Evolutionary conservation across 2,113 vertebrate species (phyloP).

Genomic region (Calonectris borealis): DNA sequence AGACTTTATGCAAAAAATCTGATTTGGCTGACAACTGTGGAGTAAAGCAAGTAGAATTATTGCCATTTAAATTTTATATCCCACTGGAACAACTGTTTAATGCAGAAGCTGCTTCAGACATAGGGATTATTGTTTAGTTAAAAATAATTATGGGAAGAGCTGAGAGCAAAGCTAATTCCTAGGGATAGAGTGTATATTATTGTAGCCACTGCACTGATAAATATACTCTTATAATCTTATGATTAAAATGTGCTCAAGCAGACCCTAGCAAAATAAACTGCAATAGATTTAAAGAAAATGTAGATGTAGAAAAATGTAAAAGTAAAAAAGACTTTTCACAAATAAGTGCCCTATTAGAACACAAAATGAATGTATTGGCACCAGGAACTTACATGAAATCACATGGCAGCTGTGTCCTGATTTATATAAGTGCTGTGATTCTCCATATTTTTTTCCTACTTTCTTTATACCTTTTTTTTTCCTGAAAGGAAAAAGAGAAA

Average conservation of each 20-base stretch:
- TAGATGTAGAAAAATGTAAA: background rate
- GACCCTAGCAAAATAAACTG: background rate
- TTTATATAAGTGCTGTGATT: background rate
- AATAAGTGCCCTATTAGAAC: background rate
- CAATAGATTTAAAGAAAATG: background rate
- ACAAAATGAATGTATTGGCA: background rate
- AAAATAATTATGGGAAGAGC: slow-evolving; percentile 7
- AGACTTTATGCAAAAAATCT: background rate
- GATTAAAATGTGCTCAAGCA: background rate
- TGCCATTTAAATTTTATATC: background rate
- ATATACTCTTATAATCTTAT: background rate
- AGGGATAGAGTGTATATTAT: background rate
- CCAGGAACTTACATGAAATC: background rate
- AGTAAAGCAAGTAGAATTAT: background rate
- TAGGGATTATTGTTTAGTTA: background rate
- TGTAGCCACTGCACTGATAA: background rate
- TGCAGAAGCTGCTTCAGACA: background rate
- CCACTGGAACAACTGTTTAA: background rate
- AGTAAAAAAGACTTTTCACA: background rate
- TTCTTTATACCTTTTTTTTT: background rate
- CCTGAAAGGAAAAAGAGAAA: slow-evolving; percentile 13
- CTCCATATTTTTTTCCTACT: background rate
- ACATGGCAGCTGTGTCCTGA: background rate
- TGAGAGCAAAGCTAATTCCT: slow-evolving; percentile 6
- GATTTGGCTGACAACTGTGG: background rate